phyloP scores from a whole-genome alignment of 2,113 vertebrate genomes.

The Chroicocephalus ridibundus region DNA sequence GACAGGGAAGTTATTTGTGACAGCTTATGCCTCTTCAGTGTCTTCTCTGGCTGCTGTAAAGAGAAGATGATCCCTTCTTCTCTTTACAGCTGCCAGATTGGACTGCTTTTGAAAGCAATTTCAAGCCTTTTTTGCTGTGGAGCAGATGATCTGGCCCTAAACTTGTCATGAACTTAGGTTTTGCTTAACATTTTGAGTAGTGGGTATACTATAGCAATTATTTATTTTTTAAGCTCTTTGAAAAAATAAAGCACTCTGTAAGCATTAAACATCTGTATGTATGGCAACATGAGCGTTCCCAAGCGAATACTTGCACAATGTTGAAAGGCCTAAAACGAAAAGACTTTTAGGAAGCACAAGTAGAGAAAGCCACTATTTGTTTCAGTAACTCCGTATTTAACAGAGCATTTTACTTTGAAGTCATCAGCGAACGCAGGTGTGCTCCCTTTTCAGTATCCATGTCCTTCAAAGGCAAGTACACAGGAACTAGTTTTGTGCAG shows the following conservation, averaged over 20 bases:
- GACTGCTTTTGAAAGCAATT: background rate
- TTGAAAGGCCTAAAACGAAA: background rate
- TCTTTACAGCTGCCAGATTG: background rate
- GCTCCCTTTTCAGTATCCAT: background rate
- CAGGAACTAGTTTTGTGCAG: background rate
- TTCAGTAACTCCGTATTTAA: slow-evolving; percentile 30
- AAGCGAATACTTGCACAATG: fast-evolving
- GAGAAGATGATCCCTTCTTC: background rate
- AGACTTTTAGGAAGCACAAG: background rate
- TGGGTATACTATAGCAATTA: background rate
- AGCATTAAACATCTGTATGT: background rate
- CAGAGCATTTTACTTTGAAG: slow-evolving; percentile 16
- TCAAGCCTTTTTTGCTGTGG: background rate
- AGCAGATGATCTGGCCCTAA: background rate
- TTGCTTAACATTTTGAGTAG: background rate
- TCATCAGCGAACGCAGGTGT: background rate
- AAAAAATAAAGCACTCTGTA: background rate
- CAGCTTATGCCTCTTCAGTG: background rate
- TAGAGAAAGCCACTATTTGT: background rate
- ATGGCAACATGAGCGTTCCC: background rate
- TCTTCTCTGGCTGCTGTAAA: background rate
- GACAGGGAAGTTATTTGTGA: background rate
- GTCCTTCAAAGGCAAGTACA: background rate
- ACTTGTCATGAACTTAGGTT: background rate
- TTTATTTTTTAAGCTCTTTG: background rate